Base-by-base conservation (phyloP, 2,113 vertebrate genomes). In the Nesogale talazaci region DNA sequence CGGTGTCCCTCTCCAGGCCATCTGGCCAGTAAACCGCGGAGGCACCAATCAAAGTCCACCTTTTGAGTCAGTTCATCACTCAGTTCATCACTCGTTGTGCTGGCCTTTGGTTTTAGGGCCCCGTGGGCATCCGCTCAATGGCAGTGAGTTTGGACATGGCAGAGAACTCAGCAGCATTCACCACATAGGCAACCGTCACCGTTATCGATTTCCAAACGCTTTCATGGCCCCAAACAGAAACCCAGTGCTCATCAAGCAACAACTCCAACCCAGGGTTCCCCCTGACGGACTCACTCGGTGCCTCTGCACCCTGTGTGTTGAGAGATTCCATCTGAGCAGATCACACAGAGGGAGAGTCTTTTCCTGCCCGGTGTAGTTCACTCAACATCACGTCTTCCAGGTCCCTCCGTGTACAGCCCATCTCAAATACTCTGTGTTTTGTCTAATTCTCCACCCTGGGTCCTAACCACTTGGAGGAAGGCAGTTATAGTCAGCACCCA, bases 391-490 rank as follows among this genome's bases (percentile, higher is more conserved):
- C 10, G 70, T 22, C 34, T 72, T 34, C 20, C 20, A 36, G 34
- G n/a, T 36, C 36, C 34, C 20, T 4, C 34, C 70, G 11, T 34
- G 70, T 20, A n/a, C 34, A 20, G 31, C 69, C 1, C 20, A 3
- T 36, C 19, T 36, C 20, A 10, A 52, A 34, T 3, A 22, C 70
- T 72, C 29, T 34, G 9, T 22, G 22, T 72, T 34, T 72, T 34
- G n/a, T 23, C 12, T 36, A 74, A 89, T 29, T 12, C 17, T 27
- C 16, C 31, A 61, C 12, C 9, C 70, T 38, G 17, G 52, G 22
- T 56, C 75, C 90, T 83, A 86, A 81, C 34, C 57, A 74, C 61
- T 77, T 76, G 46, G 5, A 82, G 67, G 75, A 92, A 94, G 70
- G 42, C 38, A 83, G 74, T 22, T 52, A 59, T 3, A 16, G 15